These are phyloP conservation scores for Mixornis gularis DNA, from an alignment of 2,113 vertebrate genomes.

Conservation along the genomic window DNA sequence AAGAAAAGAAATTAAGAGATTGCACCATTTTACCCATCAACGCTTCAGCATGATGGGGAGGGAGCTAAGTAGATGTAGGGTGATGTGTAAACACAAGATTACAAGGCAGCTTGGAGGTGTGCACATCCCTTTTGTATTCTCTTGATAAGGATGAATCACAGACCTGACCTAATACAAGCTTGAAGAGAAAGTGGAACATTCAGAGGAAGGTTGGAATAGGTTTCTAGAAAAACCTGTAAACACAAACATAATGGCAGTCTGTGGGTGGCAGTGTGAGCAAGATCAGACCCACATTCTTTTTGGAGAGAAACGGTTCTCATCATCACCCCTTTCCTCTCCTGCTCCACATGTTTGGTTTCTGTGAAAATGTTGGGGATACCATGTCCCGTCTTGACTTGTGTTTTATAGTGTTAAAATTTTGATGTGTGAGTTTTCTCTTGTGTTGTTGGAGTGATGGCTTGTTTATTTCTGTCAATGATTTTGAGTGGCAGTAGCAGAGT, in stretches of 20 bases:
- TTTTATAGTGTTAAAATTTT: not conserved
- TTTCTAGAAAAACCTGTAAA: not conserved
- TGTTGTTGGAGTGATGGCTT: not conserved
- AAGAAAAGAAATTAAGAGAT: constrained; percentile 4
- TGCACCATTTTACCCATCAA: not conserved
- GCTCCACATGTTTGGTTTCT: not conserved
- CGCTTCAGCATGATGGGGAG: not conserved
- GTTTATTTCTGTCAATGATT: not conserved
- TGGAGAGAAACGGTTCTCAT: accelerated
- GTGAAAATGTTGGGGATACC: not conserved
- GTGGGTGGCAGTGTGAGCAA: not conserved
- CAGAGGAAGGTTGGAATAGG: not conserved
- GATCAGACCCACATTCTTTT: not conserved
- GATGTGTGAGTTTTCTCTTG: not conserved
- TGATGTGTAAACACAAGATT: not conserved
- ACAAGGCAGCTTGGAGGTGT: not conserved
- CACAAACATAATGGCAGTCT: not conserved
- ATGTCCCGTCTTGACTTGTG: not conserved
- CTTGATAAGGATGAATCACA: not conserved
- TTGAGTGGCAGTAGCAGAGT: not conserved
- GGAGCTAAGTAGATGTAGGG: not conserved
- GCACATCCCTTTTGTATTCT: not conserved
- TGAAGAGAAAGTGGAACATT: not conserved
- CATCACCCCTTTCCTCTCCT: not conserved
- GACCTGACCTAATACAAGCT: not conserved